These are phyloP conservation scores for Eurystomus gularis DNA, from an alignment of 2,113 vertebrate genomes.

Conservation along the genomic window DNA sequence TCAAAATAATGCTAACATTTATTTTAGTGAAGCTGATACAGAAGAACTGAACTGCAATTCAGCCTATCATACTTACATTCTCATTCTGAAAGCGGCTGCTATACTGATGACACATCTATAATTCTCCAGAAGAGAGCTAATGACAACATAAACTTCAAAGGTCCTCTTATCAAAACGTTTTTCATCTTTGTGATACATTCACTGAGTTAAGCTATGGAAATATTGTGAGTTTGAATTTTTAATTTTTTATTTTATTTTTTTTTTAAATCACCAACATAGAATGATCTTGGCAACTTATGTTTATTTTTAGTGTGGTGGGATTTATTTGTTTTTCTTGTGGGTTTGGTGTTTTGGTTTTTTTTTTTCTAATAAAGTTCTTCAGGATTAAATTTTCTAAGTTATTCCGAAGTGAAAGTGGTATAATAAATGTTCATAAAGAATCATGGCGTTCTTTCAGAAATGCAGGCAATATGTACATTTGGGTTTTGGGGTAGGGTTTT, in stretches of 20 bases:
- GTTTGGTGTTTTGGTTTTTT: background rate
- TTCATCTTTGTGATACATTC: background rate
- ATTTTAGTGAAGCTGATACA: background rate
- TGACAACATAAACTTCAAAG: conserved; percentile 18
- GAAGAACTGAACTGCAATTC: background rate
- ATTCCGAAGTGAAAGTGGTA: background rate
- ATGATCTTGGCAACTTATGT: background rate
- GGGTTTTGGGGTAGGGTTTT: background rate
- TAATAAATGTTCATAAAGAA: background rate
- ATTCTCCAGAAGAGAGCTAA: background rate
- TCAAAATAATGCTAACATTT: background rate
- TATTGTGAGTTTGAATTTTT: background rate
- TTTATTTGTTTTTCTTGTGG: background rate
- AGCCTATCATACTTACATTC: background rate
- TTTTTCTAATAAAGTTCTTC: background rate
- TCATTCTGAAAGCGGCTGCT: background rate
- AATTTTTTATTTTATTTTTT: background rate
- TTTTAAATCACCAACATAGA: background rate
- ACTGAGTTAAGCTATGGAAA: background rate
- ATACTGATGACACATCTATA: background rate
- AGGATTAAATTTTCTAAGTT: background rate
- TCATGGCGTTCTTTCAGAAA: background rate
- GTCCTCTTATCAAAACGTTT: background rate
- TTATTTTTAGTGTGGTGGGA: background rate
- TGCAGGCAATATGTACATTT: background rate